These are phyloP conservation scores for Labroides dimidiatus DNA, from an alignment of 2,797 vertebrate species.

Conservation along the genomic window DNA sequence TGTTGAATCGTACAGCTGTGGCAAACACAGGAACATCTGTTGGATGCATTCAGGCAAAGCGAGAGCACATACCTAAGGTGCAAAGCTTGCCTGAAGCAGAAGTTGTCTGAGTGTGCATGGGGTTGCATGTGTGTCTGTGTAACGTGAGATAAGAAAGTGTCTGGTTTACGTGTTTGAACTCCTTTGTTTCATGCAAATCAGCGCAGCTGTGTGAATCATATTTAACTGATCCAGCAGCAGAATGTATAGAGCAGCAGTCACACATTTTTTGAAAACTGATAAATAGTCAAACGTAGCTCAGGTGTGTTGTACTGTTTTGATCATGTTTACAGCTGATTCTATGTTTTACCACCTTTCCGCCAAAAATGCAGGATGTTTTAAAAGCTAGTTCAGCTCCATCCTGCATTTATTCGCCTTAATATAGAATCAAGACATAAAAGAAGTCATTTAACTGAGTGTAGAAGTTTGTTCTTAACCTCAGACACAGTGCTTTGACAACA, in stretches of 20 bases:
- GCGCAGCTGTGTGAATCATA: constrained; percentile 5
- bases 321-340: constrained; percentile 24
- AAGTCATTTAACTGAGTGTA: constrained; percentile 5
- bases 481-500: neutral
- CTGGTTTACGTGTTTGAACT: constrained; percentile 2
- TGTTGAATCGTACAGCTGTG: constrained; percentile 39
- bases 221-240: constrained; percentile 27
- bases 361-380: constrained; percentile 15
- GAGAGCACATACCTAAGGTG: constrained; percentile 27
- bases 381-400: neutral
- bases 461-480: neutral
- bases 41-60: constrained; percentile 61
- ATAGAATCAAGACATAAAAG: constrained; percentile 6
- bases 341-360: constrained; percentile 16
- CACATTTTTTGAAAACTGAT: constrained; percentile 5
- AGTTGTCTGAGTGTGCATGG: constrained; percentile 19
- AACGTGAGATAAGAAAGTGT: constrained; percentile 22
- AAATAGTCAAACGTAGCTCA: constrained; percentile 37
- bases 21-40: constrained; percentile 33
- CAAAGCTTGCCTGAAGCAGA: constrained; percentile 41
- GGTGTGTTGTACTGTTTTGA: constrained; percentile 36
- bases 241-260: constrained; percentile 27
- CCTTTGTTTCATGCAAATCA: constrained; percentile 39
- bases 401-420: constrained; percentile 21
- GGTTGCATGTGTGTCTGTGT: constrained; percentile 36